phyloP scores from a whole-genome alignment of 2,797 vertebrate genomes.

The Pantherophis vulpinus region DNA sequence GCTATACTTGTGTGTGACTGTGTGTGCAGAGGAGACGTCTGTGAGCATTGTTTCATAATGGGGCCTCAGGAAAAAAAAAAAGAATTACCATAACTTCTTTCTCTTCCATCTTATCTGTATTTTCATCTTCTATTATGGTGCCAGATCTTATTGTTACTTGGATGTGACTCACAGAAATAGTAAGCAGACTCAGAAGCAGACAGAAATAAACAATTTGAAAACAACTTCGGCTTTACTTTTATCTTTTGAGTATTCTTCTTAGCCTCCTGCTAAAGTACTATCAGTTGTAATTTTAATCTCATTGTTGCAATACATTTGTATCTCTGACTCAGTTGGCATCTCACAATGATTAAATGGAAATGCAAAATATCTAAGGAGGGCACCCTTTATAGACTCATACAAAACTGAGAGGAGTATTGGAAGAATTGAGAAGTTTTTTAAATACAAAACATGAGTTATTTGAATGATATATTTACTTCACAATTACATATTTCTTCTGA shows the following conservation, averaged over 20 bases:
- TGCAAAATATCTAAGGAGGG: background rate
- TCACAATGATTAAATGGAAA: slow-evolving; percentile 1
- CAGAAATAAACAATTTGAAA: slow-evolving; percentile 54
- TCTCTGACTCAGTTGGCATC: background rate
- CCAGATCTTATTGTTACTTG: slow-evolving; percentile 45
- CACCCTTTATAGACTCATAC: background rate
- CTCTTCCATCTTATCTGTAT: slow-evolving; percentile 1
- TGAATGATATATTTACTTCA: slow-evolving; percentile 23
- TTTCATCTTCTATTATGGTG: slow-evolving; percentile 36
- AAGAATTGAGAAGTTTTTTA: background rate
- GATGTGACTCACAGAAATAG: slow-evolving; percentile 55
- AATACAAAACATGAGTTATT: background rate
- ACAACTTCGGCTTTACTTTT: slow-evolving; percentile 48
- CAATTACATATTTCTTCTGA: slow-evolving; percentile 58
- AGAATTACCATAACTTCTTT: slow-evolving; percentile 36
- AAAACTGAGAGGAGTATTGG: no score
- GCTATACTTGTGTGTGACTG: background rate
- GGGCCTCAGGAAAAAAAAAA: slow-evolving; percentile 43
- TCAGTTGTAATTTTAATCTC: slow-evolving; percentile 51
- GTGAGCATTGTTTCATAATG: background rate
- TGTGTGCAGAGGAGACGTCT: background rate
- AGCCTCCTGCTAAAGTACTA: slow-evolving; percentile 35
- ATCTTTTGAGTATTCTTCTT: slow-evolving; percentile 47
- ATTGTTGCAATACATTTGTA: slow-evolving; percentile 41
- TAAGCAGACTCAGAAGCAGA: slow-evolving; percentile 48